Percentiles rank a stretch among this genome's conserved stretches.
phyloP scores from a whole-genome alignment of 2,797 vertebrate genomes.

The Pseudochromis fuscus region DNA sequence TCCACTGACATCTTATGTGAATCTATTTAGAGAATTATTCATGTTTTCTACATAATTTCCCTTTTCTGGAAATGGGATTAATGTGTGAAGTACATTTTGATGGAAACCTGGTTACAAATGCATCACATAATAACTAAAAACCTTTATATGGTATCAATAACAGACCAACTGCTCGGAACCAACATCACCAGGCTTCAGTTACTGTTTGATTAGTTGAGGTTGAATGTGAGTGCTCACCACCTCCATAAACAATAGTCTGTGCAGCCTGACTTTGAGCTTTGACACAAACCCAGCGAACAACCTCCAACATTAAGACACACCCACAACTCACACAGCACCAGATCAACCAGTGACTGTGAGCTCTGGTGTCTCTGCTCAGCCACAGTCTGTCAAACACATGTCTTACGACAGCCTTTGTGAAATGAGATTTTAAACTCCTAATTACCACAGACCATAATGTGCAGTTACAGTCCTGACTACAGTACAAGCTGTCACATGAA shows the following conservation, averaged over 20 bases:
- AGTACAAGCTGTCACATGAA: constrained; percentile 28
- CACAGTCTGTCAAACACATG: constrained; percentile 22
- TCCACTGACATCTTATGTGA: not conserved
- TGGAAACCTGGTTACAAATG: not conserved
- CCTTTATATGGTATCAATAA: not conserved
- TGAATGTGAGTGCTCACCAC: constrained; percentile 20
- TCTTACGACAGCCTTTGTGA: constrained; percentile 25
- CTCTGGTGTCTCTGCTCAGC: constrained; percentile 5
- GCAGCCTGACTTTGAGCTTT: too few species aligned
- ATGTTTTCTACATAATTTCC: not conserved
- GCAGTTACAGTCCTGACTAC: constrained; percentile 14
- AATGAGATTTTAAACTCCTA: constrained; percentile 10
- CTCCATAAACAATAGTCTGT: constrained; percentile 20
- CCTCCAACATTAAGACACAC: too few species aligned
- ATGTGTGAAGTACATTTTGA: not conserved
- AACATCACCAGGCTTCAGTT: constrained; percentile 16
- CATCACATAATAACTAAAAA: not conserved
- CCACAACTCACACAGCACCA: too few species aligned
- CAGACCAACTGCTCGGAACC: constrained; percentile 19
- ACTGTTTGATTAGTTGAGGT: constrained; percentile 45
- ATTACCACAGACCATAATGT: constrained; percentile 18
- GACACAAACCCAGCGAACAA: too few species aligned
- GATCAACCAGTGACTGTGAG: not conserved
- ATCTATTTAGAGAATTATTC: too few species aligned
- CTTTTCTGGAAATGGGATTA: not conserved